Evolutionary conservation across 2,797 vertebrate species (phyloP).

Genomic region (Acomys russatus): DNA sequence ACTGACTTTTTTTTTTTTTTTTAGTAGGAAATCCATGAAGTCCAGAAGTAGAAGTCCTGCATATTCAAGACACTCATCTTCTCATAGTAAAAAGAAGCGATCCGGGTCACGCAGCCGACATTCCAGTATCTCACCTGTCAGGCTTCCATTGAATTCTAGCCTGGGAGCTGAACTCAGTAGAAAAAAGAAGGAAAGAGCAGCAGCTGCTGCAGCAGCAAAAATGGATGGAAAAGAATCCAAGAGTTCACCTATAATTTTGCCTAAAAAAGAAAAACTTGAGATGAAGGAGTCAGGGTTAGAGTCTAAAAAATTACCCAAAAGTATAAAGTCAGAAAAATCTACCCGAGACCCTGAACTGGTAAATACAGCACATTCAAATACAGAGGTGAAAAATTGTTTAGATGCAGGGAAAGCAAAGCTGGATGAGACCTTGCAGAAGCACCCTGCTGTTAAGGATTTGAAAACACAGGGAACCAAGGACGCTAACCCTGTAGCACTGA

Average conservation of each 20-base stretch:
- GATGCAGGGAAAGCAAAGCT: constrained; percentile 86
- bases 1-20: neutral
- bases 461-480: constrained; percentile 89
- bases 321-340: constrained; percentile 88
- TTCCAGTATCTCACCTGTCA: constrained; percentile 94
- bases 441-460: constrained; percentile 84
- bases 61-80: constrained; percentile 94
- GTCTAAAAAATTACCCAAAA: constrained; percentile 88
- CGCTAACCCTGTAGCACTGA: constrained; percentile 82
- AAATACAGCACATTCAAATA: constrained; percentile 76
- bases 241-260: constrained; percentile 88
- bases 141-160: constrained; percentile 96
- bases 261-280: constrained; percentile 89
- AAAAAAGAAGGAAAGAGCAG: constrained; percentile 96
- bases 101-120: constrained; percentile 94
- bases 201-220: constrained; percentile 93
- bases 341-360: constrained; percentile 85
- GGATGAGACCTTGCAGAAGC: constrained; percentile 89
- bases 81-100: constrained; percentile 94
- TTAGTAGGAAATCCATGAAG: constrained; percentile 93
- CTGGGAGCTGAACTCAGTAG: constrained; percentile 97
- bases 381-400: constrained; percentile 87
- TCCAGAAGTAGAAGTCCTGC: constrained; percentile 96
- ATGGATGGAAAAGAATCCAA: constrained; percentile 90
- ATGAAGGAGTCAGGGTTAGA: constrained; percentile 86